phyloP scores from a whole-genome alignment of 2,113 vertebrate species.

The Sminthopsis crassicaudata region DNA sequence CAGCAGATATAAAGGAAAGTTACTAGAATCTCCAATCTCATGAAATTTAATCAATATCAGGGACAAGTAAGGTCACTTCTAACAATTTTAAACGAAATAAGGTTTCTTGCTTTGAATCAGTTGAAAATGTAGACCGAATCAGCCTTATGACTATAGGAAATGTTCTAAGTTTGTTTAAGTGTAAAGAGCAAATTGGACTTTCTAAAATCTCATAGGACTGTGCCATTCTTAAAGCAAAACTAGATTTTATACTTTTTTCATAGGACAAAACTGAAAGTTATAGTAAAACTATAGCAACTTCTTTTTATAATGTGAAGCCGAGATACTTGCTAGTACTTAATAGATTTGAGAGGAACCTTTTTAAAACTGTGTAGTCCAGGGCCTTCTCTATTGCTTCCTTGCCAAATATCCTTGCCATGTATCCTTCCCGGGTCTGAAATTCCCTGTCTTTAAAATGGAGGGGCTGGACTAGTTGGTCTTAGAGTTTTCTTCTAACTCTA shows the following conservation, averaged over 20 bases:
- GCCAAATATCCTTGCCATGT: not conserved
- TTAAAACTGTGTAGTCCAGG: not conserved
- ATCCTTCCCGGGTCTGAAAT: not conserved
- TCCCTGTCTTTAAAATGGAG: not conserved
- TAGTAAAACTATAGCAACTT: accelerated
- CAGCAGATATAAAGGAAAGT: not conserved
- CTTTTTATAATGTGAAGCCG: not conserved
- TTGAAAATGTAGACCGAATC: not conserved
- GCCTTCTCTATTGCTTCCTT: not conserved
- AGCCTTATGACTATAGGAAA: not conserved
- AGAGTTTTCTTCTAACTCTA: not conserved
- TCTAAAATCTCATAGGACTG: not conserved
- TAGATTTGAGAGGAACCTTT: not conserved
- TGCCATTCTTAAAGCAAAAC: not conserved
- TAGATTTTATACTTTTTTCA: too few species aligned
- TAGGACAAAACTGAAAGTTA: not conserved
- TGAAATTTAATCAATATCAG: not conserved
- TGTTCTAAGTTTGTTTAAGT: not conserved
- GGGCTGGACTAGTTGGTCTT: not conserved
- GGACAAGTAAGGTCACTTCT: not conserved
- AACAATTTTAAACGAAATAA: not conserved
- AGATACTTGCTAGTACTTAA: not conserved
- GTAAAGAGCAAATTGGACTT: not conserved
- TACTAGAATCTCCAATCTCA: not conserved
- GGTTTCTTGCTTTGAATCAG: not conserved